Base-by-base conservation (phyloP, 2,113 vertebrate genomes). In the Siniperca chuatsi region DNA sequence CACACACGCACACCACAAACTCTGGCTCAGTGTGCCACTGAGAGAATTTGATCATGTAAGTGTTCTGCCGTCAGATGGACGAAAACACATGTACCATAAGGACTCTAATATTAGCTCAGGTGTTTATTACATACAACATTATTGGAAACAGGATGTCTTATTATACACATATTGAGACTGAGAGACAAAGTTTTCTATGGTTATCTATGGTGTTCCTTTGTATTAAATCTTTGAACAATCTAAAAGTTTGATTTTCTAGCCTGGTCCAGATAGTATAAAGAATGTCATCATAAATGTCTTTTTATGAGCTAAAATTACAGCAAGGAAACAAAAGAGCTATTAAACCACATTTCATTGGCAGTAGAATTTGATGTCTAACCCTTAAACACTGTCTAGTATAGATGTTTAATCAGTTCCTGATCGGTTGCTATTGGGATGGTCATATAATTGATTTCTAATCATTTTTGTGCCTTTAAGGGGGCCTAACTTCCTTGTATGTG, bases 41-140 rank as follows among this genome's bases (percentile, higher is more conserved):
- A 71, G 86, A 83, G 70, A 79, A 86, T 85, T 79, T 66, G 74
- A 65, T 83, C 57, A 77, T 86, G 65, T 66, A 77, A 71, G 70
- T 69, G 76, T 79, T 91, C 67, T 75, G 29, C 78, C 87, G 78
- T 74, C 78, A 73, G 78, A 88, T 71, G 64, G 70, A 65, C 20
- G 10, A 65, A 82, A 90, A 85, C 87, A 87, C 69, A 54, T 83
- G 87, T 79, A 82, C 13, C 67, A n/a, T 65, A 77, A 87, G 91
- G 52, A 84, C 60, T 79, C 64, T 68, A 61, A 76, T 84, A 85
- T 91, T 88, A 87, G 81, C 87, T 78, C 79, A 80, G 66, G 85
- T 85, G 79, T 90, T 93, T 91, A 83, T 88, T 81, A 61, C 62
- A 75, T 16, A n/a, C n/a, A 83, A 44, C 46, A 76, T 75, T 54